Evolutionary conservation across 2,888 invertebrate genomes (phyloP).

Genomic region (Clanis bilineata): DNA sequence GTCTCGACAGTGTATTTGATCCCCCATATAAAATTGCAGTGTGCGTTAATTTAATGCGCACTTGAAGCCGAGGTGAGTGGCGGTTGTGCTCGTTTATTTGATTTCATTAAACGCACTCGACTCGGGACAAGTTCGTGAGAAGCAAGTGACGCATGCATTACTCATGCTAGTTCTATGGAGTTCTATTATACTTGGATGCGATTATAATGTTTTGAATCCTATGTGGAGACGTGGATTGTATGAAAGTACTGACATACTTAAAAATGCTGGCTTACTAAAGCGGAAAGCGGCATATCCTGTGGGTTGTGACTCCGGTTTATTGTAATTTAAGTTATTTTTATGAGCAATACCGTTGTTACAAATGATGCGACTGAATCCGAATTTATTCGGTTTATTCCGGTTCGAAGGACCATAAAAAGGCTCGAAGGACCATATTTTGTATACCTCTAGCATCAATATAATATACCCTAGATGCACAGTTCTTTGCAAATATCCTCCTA

Average conservation of each 20-base stretch:
- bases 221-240: not conserved
- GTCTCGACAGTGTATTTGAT: not conserved
- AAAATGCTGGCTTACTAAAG: no score
- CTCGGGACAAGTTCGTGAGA: slow-evolving; percentile 32
- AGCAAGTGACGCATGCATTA: slow-evolving; percentile 41
- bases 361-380: no score
- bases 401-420: no score
- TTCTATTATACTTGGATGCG: not conserved
- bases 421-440: no score
- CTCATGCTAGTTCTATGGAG: slow-evolving; percentile 25
- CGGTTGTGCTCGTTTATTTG: slow-evolving; percentile 30
- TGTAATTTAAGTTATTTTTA: not conserved
- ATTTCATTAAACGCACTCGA: slow-evolving; percentile 27
- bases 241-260: not conserved
- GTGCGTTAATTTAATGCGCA: slow-evolving; percentile 4
- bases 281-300: no score
- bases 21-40: slow-evolving; percentile 19
- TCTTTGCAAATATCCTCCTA: no score
- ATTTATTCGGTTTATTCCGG: no score
- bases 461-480: no score
- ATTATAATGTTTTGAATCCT: not conserved
- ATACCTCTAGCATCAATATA: no score
- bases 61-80: slow-evolving; percentile 21
- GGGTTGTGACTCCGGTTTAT: not conserved
- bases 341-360: no score